These are phyloP conservation scores for Sebastes taczanowskii DNA, from an alignment of 2,797 vertebrate genomes.

Conservation along the genomic window DNA sequence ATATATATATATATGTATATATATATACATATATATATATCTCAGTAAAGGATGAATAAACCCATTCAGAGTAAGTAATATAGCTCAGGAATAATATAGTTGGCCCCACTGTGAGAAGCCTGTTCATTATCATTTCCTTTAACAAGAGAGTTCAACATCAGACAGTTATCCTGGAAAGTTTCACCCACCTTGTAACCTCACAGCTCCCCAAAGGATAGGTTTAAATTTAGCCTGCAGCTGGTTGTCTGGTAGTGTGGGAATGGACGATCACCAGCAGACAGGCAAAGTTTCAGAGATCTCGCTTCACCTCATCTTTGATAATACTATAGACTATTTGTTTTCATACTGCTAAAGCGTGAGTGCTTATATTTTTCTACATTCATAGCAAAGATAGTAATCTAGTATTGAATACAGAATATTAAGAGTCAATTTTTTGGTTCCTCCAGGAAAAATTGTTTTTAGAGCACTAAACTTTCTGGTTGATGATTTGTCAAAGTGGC, in stretches of 20 bases:
- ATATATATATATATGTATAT: too few relatives aligned
- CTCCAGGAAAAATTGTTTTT: background rate
- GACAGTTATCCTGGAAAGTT: slow-evolving; percentile 38
- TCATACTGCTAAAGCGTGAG: background rate
- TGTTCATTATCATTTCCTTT: slow-evolving; percentile 15
- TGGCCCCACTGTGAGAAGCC: background rate
- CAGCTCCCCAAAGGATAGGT: slow-evolving; percentile 42
- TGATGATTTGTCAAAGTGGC: background rate
- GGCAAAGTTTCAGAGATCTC: background rate
- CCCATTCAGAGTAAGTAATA: background rate
- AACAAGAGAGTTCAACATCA: slow-evolving; percentile 4
- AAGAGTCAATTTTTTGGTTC: background rate
- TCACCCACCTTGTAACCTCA: slow-evolving; percentile 44
- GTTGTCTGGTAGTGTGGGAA: slow-evolving; percentile 42
- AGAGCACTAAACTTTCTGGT: background rate
- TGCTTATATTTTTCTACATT: background rate
- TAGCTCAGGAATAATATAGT: background rate
- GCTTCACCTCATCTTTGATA: background rate
- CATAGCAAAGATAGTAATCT: background rate
- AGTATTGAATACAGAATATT: background rate
- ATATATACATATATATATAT: background rate
- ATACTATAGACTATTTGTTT: background rate
- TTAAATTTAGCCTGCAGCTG: slow-evolving; percentile 68
- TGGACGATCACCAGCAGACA: slow-evolving; percentile 17
- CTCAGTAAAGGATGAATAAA: background rate